phyloP scores from a whole-genome alignment of 2,888 invertebrate species.

The Ctena decussata region DNA sequence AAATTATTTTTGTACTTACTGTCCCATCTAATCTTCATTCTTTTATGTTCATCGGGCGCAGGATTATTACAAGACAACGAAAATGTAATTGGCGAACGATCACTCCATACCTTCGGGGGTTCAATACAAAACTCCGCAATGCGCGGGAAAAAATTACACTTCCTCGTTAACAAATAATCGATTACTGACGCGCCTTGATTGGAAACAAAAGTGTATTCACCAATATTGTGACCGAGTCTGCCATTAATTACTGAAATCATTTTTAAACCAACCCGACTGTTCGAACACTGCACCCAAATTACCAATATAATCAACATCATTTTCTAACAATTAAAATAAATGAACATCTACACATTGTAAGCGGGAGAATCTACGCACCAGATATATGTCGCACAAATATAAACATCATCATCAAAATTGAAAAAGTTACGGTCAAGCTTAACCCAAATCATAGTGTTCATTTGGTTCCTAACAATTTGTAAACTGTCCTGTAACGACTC shows the following conservation, averaged over 20 bases:
- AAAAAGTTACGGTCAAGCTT: not conserved
- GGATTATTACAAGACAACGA: not conserved
- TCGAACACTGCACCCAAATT: conserved; percentile 25
- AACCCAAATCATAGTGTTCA: not conserved
- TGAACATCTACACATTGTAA: not conserved
- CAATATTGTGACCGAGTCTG: not conserved
- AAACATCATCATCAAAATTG: not conserved
- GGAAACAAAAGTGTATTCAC: not conserved
- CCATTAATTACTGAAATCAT: conserved; percentile 13
- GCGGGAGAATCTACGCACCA: not conserved
- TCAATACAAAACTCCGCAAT: not conserved
- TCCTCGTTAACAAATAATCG: too few species aligned
- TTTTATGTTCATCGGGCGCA: not conserved
- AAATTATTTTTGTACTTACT: not conserved
- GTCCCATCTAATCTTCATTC: not conserved
- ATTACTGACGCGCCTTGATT: not conserved
- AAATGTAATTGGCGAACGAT: not conserved
- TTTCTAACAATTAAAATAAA: not conserved
- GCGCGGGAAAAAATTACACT: too few species aligned
- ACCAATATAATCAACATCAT: conserved; percentile 24
- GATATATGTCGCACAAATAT: not conserved
- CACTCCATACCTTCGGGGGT: not conserved
- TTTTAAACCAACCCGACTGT: conserved; percentile 30
- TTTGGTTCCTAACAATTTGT: not conserved
- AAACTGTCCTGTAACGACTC: not conserved